phyloP scores from a whole-genome alignment of 1,140 invertebrate genomes.

The Eufriesea mexicana region DNA sequence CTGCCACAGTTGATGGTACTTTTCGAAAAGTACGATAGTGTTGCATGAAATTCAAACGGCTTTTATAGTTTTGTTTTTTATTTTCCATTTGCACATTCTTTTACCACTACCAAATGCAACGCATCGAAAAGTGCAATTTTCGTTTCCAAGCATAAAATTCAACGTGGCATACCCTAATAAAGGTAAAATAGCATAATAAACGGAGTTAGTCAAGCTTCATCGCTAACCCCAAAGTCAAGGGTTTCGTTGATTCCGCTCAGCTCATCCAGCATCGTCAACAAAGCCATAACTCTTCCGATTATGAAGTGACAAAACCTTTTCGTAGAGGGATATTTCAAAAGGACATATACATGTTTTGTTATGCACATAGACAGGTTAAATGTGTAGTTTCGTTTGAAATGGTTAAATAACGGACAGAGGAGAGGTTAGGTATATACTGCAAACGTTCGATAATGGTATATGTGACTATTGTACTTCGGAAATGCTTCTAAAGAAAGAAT shows the following conservation, averaged over 20 bases:
- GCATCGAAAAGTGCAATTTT: neutral
- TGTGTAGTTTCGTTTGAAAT: too few relatives aligned
- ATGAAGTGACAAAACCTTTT: constrained; percentile 42
- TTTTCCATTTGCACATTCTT: too few relatives aligned
- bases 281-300: constrained; percentile 59
- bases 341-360: too few relatives aligned
- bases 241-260: constrained; percentile 36
- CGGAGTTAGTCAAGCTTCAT: constrained; percentile 21
- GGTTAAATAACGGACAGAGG: too few relatives aligned
- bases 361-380: too few relatives aligned
- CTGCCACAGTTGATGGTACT: neutral
- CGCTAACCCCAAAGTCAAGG: constrained; percentile 21
- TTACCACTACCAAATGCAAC: too few relatives aligned
- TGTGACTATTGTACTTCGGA: neutral
- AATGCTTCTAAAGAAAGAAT: neutral
- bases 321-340: neutral
- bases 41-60: too few relatives aligned
- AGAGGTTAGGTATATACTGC: too few relatives aligned
- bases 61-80: too few relatives aligned
- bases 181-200: constrained; percentile 53
- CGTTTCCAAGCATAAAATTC: neutral
- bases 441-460: neutral
- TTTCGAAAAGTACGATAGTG: neutral
- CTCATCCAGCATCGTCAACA: constrained; percentile 57
- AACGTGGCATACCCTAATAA: constrained; percentile 37